These are phyloP conservation scores for Zaprionus vittiger DNA, from an alignment of 1,140 invertebrate genomes.

Conservation along the genomic window DNA sequence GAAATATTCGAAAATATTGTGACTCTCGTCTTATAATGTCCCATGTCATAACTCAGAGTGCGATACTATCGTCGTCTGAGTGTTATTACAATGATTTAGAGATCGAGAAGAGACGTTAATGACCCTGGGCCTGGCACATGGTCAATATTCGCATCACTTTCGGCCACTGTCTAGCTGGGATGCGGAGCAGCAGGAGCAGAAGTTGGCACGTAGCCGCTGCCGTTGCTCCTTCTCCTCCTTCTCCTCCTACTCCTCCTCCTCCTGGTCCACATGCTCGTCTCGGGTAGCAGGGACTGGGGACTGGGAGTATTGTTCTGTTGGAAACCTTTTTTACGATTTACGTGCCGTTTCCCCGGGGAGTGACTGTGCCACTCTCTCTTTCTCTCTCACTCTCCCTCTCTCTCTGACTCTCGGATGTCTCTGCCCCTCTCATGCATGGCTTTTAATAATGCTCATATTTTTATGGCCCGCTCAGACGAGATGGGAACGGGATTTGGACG, in stretches of 20 bases:
- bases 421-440: slow-evolving; percentile 46
- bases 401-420: not conserved
- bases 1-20: slow-evolving; percentile 8
- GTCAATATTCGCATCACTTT: slow-evolving; percentile 25
- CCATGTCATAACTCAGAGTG: not conserved
- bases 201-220: slow-evolving; percentile 25
- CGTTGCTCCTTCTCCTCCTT: too few relatives aligned
- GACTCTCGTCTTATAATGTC: slow-evolving; percentile 1
- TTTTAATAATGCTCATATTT: slow-evolving; percentile 82
- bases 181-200: slow-evolving; percentile 3
- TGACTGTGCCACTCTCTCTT: slow-evolving; percentile 32
- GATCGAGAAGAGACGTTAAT: slow-evolving; percentile 41
- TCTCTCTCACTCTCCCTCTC: not conserved
- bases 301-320: slow-evolving; percentile 40
- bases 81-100: slow-evolving; percentile 23
- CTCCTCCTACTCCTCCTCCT: not conserved
- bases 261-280: not conserved
- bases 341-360: slow-evolving; percentile 74
- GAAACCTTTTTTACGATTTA: slow-evolving; percentile 80
- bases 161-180: slow-evolving; percentile 13
- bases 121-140: slow-evolving; percentile 12
- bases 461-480: slow-evolving; percentile 60
- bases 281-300: not conserved
- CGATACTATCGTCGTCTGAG: slow-evolving; percentile 8
- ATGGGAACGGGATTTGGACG: slow-evolving; percentile 16